Evolutionary conservation across 2,888 invertebrate species (phyloP).

Genomic region (Lamellibrachia satsuma): DNA sequence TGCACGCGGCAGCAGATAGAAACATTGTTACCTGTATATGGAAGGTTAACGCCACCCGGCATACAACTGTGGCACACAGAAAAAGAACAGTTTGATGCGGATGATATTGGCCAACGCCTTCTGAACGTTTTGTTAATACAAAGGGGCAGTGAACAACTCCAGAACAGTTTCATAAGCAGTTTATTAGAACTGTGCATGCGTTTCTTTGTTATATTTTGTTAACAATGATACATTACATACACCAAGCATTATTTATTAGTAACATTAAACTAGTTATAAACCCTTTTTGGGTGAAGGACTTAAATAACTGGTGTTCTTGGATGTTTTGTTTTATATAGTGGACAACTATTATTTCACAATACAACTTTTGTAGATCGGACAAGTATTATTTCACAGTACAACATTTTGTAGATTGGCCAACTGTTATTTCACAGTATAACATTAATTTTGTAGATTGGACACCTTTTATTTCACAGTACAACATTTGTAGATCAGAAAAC

Average conservation of each 20-base stretch:
- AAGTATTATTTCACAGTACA: neutral
- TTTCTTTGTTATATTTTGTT: neutral
- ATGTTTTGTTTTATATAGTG: neutral
- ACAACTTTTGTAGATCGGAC: neutral
- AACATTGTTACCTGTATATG: too few relatives aligned
- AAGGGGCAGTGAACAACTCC: neutral
- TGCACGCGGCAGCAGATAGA: too few relatives aligned
- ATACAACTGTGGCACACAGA: too few relatives aligned
- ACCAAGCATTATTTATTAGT: neutral
- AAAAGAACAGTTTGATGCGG: too few relatives aligned
- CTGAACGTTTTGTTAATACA: too few relatives aligned
- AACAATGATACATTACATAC: too few relatives aligned
- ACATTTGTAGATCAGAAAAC: neutral
- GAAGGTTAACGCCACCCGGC: too few relatives aligned
- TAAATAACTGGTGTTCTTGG: neutral
- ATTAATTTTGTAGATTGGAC: neutral
- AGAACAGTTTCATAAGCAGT: neutral
- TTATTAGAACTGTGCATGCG: neutral
- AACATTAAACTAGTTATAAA: neutral
- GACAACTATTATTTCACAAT: neutral
- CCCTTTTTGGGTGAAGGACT: neutral
- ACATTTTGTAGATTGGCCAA: neutral
- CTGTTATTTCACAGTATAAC: neutral
- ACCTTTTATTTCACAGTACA: neutral
- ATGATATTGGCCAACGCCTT: too few relatives aligned